Base-by-base conservation (phyloP, 2,113 vertebrate genomes). In the Brienomyrus brachyistius region DNA sequence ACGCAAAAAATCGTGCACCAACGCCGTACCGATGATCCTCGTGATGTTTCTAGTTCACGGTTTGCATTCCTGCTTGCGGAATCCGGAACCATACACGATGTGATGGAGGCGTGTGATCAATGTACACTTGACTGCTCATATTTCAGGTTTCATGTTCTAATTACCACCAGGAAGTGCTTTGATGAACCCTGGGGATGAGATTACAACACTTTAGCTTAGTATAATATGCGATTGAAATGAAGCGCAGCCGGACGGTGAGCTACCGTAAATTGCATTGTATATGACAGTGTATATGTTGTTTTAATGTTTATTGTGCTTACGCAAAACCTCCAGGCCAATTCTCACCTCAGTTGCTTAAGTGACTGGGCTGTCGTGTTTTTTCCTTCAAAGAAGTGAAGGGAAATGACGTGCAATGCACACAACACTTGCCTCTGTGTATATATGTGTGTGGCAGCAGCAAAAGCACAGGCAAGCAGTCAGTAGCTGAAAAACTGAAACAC, bases 321-420 rank as follows among this genome's bases (percentile, higher is more conserved):
- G 70, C 15, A 77, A 2, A 35, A 77, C 13, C 40, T 19, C 13
- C 70, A 40, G 70, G 70, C 35, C 70, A 40, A 2, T 77, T 35
- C 70, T n/a, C 35, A 84, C 82, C 23, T 84, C 45, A n/a, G 10
- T 84, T 84, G 82, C 45, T 47, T 48, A 3, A n/a, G 17, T 48
- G 21, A 45, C 35, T 84, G 45, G 45, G 19, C 7, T 84, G 19
- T n/a, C 45, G 10, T 84, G 62, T 47, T 84, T 48, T 47, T 47
- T 47, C 40, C 45, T 84, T 84, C 23, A 23, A 88, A 56, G 87
- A 48, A 88, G 56, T 88, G 51, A 62, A 45, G 43, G 82, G 87
- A 88, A 88, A 48, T 88, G 40, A 62, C 87, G 62, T 35, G 62
- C 19, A 27, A 31, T 21, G n/a, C 13, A n/a, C 47, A 50, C 56